Evolutionary conservation across 1,140 invertebrate species (phyloP).

Genomic region (Apocrypta bakeri): DNA sequence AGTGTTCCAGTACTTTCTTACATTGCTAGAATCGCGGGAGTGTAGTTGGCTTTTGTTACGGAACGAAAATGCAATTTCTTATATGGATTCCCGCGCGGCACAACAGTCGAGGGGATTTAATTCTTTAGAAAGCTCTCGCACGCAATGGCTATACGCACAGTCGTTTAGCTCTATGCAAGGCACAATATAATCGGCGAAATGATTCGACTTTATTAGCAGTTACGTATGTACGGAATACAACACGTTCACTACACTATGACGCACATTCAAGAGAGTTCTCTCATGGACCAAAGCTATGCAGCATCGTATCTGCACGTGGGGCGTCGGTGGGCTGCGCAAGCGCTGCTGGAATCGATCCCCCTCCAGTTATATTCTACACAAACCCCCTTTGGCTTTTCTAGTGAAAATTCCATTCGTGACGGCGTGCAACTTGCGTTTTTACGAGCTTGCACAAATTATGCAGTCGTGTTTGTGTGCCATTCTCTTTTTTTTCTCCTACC

Average conservation of each 20-base stretch:
- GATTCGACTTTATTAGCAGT: too few relatives aligned
- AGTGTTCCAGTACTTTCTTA: too few relatives aligned
- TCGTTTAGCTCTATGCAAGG: too few relatives aligned
- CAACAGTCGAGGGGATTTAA: not conserved
- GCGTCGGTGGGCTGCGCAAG: slow-evolving; percentile 63
- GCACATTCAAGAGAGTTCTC: too few relatives aligned
- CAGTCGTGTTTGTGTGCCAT: not conserved
- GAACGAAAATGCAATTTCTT: too few relatives aligned
- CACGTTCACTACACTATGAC: too few relatives aligned
- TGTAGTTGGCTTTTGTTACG: not conserved
- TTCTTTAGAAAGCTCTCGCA: not conserved
- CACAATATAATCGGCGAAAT: too few relatives aligned
- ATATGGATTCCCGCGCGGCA: too few relatives aligned
- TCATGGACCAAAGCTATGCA: not conserved
- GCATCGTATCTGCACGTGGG: slow-evolving; percentile 63
- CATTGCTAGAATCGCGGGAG: too few relatives aligned
- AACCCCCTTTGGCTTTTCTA: slow-evolving; percentile 49
- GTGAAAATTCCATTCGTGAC: slow-evolving; percentile 37
- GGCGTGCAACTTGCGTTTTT: not conserved
- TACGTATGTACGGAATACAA: too few relatives aligned
- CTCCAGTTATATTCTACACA: slow-evolving; percentile 42
- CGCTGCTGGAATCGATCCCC: slow-evolving; percentile 69
- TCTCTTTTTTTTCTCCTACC: not conserved
- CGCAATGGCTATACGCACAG: too few relatives aligned
- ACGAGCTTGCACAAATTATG: not conserved